phyloP scores from a whole-genome alignment of 2,888 invertebrate genomes.

The Fragum sueziense region DNA sequence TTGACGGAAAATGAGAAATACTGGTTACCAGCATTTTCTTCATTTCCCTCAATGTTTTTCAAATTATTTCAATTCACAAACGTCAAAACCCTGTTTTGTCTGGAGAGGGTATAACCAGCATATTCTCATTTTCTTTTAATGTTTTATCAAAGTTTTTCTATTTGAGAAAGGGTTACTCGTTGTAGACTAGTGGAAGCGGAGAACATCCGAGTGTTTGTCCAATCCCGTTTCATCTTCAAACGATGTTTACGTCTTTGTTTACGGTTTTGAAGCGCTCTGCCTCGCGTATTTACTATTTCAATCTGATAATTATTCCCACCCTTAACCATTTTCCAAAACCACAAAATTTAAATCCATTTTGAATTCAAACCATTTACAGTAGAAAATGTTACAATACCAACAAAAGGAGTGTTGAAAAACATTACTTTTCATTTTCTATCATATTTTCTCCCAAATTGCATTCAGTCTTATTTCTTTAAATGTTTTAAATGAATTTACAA shows the following conservation, averaged over 20 bases:
- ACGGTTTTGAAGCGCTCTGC: constrained; percentile 5
- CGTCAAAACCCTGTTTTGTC: too few relatives aligned
- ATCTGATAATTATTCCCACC: neutral
- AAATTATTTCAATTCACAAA: neutral
- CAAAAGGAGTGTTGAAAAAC: too few relatives aligned
- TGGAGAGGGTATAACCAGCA: too few relatives aligned
- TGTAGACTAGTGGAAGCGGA: neutral
- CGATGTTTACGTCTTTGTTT: constrained; percentile 11
- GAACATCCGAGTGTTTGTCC: constrained; percentile 19
- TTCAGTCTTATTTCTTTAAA: too few relatives aligned
- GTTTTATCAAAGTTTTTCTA: neutral
- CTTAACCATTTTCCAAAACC: neutral
- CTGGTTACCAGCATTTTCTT: neutral
- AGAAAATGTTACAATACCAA: too few relatives aligned
- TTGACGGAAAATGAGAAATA: neutral
- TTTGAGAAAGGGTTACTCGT: neutral
- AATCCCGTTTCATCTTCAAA: constrained; percentile 2
- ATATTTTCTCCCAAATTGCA: too few relatives aligned
- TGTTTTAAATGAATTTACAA: too few relatives aligned
- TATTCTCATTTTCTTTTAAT: neutral
- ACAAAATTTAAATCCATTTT: too few relatives aligned
- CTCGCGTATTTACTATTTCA: constrained; percentile 13
- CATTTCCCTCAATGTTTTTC: neutral
- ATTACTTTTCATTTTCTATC: too few relatives aligned
- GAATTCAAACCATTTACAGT: too few relatives aligned